Evolutionary conservation across 2,888 invertebrate genomes (phyloP).

Genomic region (Drosophila conformis): DNA sequence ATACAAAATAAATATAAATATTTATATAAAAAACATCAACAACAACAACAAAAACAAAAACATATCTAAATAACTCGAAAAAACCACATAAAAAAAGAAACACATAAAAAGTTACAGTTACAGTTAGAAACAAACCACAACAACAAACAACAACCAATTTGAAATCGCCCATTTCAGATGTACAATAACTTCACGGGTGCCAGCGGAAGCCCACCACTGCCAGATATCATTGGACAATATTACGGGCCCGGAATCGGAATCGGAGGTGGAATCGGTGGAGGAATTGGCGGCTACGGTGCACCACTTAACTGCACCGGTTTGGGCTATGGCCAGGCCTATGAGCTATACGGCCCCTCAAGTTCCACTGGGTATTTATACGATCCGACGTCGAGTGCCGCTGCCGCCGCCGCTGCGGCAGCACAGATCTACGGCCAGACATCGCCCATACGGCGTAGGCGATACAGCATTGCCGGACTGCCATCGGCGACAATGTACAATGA

Average conservation of each 20-base stretch:
- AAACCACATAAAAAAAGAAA: constrained; percentile 32
- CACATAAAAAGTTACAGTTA: constrained; percentile 57
- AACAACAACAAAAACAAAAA: constrained; percentile 38
- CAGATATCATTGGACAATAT: constrained; percentile 85
- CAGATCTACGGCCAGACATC: constrained; percentile 75
- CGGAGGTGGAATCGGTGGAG: constrained; percentile 10
- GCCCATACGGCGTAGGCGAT: constrained; percentile 84
- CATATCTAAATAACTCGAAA: constrained; percentile 25
- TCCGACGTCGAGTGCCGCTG: constrained; percentile 61
- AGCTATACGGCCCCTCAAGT: constrained; percentile 81
- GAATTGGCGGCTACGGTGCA: constrained; percentile 39
- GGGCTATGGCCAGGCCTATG: constrained; percentile 65
- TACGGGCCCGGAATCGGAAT: constrained; percentile 60
- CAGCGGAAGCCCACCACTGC: constrained; percentile 84
- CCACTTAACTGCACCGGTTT: constrained; percentile 32
- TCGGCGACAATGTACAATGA: constrained; percentile 85
- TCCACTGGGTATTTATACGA: constrained; percentile 81
- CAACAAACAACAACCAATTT: constrained; percentile 71
- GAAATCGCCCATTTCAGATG: constrained; percentile 85
- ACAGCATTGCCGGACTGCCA: constrained; percentile 85
- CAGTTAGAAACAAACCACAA: constrained; percentile 54
- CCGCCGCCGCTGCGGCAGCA: constrained; percentile 62
- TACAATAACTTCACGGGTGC: constrained; percentile 84
- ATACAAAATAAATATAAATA: constrained; percentile 34
- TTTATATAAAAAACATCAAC: constrained; percentile 16